These are phyloP conservation scores for Drosophila tristis DNA, from an alignment of 1,140 invertebrate genomes.

Conservation along the genomic window DNA sequence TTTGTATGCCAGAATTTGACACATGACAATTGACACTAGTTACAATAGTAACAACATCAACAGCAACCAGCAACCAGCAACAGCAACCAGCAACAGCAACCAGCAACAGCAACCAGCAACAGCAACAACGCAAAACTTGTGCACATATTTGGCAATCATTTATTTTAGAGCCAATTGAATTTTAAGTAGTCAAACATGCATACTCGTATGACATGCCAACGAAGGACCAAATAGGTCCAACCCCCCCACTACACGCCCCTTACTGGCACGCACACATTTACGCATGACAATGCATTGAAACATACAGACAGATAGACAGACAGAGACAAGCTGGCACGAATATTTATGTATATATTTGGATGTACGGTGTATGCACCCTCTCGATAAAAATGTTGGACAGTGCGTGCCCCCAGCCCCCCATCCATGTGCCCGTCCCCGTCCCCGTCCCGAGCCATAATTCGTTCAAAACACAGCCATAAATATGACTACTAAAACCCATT, in stretches of 20 bases:
- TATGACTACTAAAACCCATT: conserved; percentile 58
- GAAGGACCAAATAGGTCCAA: not conserved
- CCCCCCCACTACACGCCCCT: not conserved
- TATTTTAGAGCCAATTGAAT: conserved; percentile 64
- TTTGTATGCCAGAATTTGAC: conserved; percentile 68
- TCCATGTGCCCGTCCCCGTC: no score
- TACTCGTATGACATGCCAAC: conserved; percentile 39
- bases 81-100: conserved; percentile 8
- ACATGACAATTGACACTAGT: conserved; percentile 68
- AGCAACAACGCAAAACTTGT: conserved; percentile 5
- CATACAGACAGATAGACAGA: not conserved
- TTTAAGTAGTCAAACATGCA: conserved; percentile 66
- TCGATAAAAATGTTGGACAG: conserved; percentile 40
- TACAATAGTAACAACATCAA: conserved; percentile 36
- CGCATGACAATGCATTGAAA: not conserved
- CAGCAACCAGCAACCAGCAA: not conserved
- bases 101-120: no score
- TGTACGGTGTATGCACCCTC: conserved; percentile 22
- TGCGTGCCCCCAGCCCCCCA: not conserved
- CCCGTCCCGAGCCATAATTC: not conserved
- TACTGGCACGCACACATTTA: not conserved
- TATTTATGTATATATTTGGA: conserved; percentile 2
- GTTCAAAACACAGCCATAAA: conserved; percentile 45
- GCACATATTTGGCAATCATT: conserved; percentile 63
- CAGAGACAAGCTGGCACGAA: not conserved